phyloP scores from a whole-genome alignment of 30 jellyfish, hydroid and myxozoan species.

The Hydractinia echinata region DNA sequence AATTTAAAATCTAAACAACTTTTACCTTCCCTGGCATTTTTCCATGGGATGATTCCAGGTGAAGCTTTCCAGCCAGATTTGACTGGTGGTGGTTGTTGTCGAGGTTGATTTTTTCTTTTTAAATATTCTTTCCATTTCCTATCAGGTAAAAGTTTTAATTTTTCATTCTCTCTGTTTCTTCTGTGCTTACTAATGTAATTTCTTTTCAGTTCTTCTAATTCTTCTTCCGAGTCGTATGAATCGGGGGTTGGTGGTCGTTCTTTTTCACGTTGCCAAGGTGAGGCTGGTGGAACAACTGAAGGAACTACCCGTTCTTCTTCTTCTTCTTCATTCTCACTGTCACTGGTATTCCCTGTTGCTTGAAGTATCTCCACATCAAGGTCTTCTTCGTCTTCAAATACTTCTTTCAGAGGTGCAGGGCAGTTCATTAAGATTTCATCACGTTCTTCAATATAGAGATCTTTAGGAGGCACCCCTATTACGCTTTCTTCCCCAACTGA shows the following conservation, averaged over 20 bases:
- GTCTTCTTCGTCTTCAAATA: constrained; percentile 3
- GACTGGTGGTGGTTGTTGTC: constrained; percentile 13
- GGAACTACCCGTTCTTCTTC: constrained; percentile 2
- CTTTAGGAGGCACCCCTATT: background rate
- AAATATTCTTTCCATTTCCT: constrained; percentile 17
- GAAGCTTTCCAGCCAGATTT: constrained; percentile 10
- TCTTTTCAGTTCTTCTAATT: constrained; percentile 22
- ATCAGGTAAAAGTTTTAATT: constrained; percentile 13
- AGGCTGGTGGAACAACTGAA: background rate
- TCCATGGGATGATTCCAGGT: constrained; percentile 4
- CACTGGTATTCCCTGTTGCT: background rate
- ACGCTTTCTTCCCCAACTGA: background rate
- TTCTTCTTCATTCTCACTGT: background rate
- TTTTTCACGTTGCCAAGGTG: constrained; percentile 37
- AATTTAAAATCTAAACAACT: no score
- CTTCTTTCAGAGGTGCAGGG: background rate
- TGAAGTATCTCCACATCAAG: background rate
- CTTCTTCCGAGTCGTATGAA: constrained; percentile 45
- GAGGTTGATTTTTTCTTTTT: background rate
- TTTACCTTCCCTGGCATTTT: constrained; percentile 20
- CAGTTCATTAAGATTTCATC: constrained; percentile 11
- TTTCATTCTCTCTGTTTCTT: constrained; percentile 1
- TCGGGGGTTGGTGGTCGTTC: constrained; percentile 43
- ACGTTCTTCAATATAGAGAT: constrained; percentile 11
- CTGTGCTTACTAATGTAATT: background rate